A percentile compares a stretch with the other conserved stretches of the same genome.
Evolutionary conservation across 2,113 vertebrate species (phyloP).

Genomic region (Ranitomeya variabilis): DNA sequence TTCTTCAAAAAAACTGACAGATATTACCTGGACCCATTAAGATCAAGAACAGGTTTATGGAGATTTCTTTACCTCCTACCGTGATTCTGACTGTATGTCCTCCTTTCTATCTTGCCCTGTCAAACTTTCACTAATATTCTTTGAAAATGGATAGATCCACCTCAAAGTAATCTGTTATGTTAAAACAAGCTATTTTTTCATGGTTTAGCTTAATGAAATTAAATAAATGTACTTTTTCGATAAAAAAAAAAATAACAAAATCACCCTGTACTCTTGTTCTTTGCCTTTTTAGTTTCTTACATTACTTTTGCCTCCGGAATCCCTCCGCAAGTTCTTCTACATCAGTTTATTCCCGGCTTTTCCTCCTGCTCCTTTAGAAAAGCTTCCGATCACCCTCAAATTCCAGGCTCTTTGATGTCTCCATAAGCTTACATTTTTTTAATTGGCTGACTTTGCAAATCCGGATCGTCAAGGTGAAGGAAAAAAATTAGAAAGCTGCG

Average conservation of each 20-base stretch:
- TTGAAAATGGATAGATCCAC: too few relatives aligned
- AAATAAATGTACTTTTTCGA: background rate
- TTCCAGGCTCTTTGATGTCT: conserved; percentile 2
- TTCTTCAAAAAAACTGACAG: too few relatives aligned
- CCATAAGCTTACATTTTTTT: background rate
- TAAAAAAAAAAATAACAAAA: background rate
- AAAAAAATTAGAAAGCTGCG: background rate
- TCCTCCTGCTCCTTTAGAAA: background rate
- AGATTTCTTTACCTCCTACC: too few relatives aligned
- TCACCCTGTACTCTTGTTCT: background rate
- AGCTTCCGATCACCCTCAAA: background rate
- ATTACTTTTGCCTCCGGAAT: background rate
- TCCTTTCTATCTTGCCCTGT: too few relatives aligned
- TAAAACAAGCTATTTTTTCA: too few relatives aligned
- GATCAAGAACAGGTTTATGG: too few relatives aligned
- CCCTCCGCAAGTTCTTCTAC: background rate
- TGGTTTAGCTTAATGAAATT: too few relatives aligned
- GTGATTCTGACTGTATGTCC: too few relatives aligned
- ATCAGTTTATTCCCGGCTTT: background rate
- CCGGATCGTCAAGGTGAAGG: background rate
- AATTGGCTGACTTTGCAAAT: background rate
- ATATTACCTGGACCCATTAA: too few relatives aligned
- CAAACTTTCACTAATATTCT: too few relatives aligned
- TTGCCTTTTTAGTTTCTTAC: background rate
- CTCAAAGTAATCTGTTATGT: too few relatives aligned